These are phyloP conservation scores for Bagarius yarrelli DNA, from an alignment of 2,113 vertebrate species.

Conservation along the genomic window DNA sequence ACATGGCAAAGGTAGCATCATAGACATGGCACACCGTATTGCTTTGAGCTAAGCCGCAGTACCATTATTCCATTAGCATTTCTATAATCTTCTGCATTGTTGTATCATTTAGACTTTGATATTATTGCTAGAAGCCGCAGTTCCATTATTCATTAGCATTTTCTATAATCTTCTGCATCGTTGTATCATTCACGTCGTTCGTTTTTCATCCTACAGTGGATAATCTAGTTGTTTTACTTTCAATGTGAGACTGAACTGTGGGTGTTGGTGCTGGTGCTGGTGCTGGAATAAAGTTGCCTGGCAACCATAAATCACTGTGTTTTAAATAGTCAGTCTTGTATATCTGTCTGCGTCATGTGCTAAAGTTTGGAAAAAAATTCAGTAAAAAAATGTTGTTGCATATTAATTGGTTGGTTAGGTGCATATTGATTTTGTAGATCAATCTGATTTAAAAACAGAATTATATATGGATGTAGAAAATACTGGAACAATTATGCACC, in stretches of 20 bases:
- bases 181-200: neutral
- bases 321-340: constrained; percentile 4
- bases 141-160: neutral
- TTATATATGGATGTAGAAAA: neutral
- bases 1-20: neutral
- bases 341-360: constrained; percentile 4
- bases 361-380: neutral
- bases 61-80: neutral
- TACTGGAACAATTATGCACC: neutral
- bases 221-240: constrained; percentile 15
- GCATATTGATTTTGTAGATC: neutral
- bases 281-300: constrained; percentile 42
- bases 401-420: too few relatives aligned
- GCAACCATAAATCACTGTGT: constrained; percentile 50
- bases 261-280: constrained; percentile 26
- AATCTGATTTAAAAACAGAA: constrained; percentile 13
- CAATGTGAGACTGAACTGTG: constrained; percentile 26
- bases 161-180: neutral
- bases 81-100: too few relatives aligned
- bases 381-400: too few relatives aligned
- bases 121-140: neutral
- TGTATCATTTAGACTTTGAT: neutral
- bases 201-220: neutral
- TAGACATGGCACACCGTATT: neutral
- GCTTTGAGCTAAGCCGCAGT: too few relatives aligned